Percentiles rank a stretch among this genome's conserved stretches.
These are phyloP conservation scores for Neotragus pygmaeus DNA, from an alignment of 2,113 vertebrate species.

Conservation along the genomic window DNA sequence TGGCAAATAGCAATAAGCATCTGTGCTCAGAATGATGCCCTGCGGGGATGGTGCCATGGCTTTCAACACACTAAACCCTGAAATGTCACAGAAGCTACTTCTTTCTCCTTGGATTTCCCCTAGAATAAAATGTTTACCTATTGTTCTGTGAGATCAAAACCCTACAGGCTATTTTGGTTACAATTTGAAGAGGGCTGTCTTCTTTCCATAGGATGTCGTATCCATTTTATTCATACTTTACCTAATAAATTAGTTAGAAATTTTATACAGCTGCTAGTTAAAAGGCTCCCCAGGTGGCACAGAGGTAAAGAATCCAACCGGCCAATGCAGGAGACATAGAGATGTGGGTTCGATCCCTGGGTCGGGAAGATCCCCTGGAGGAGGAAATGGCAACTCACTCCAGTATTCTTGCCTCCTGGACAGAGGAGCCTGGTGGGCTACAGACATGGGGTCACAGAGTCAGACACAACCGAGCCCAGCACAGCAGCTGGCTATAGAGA, in stretches of 20 bases:
- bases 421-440: background rate
- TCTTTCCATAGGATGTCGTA: background rate
- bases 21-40: constrained; percentile 39
- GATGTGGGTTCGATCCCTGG: background rate
- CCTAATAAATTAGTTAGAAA: background rate
- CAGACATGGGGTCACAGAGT: background rate
- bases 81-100: constrained; percentile 41
- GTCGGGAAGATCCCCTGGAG: background rate
- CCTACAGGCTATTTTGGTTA: background rate
- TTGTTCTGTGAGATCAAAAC: constrained; percentile 41
- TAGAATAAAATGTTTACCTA: constrained; percentile 29
- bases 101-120: constrained; percentile 59
- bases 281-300: background rate
- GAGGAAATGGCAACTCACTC: background rate
- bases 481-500: background rate
- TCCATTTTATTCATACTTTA: background rate
- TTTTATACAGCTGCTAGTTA: background rate
- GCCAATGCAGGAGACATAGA: background rate
- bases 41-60: background rate
- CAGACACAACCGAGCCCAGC: background rate
- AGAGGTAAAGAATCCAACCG: background rate
- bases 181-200: background rate
- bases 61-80: constrained; percentile 58
- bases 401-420: background rate
- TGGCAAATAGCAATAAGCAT: background rate